phyloP scores from a whole-genome alignment of 2,888 invertebrate genomes.

The Hipparchia semele region DNA sequence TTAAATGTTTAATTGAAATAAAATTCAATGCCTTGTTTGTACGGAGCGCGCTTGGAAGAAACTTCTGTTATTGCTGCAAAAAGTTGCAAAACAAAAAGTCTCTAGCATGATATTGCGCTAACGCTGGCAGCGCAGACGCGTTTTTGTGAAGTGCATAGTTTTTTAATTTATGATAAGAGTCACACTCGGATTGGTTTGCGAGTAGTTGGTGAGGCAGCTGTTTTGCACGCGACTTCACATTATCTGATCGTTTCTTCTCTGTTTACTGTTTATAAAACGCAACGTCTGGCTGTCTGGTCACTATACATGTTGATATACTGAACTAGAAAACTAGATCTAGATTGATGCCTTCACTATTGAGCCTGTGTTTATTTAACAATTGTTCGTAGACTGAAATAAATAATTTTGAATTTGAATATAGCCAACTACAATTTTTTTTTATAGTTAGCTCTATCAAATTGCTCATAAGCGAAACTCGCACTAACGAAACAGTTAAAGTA shows the following conservation, averaged over 20 bases:
- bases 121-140: conserved; percentile 56
- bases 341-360: neutral
- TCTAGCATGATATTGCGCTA: neutral
- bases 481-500: no score
- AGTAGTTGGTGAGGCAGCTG: conserved; percentile 6
- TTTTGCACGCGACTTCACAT: conserved; percentile 29
- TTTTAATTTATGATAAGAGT: conserved; percentile 17
- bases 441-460: no score
- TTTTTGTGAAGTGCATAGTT: conserved; percentile 55
- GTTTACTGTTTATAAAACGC: neutral
- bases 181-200: conserved; percentile 27
- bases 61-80: neutral
- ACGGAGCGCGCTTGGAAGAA: no score
- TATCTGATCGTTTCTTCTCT: conserved; percentile 7
- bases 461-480: neutral
- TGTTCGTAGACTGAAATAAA: neutral
- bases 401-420: no score
- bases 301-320: neutral
- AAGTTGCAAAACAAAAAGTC: neutral
- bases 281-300: conserved; percentile 8
- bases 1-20: no score
- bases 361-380: neutral
- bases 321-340: conserved; percentile 4
- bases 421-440: no score
- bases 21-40: no score